A percentile compares a stretch with the other conserved stretches of the same genome.
phyloP scores from a whole-genome alignment of 2,113 vertebrate genomes.

The Saccopteryx leptura region DNA sequence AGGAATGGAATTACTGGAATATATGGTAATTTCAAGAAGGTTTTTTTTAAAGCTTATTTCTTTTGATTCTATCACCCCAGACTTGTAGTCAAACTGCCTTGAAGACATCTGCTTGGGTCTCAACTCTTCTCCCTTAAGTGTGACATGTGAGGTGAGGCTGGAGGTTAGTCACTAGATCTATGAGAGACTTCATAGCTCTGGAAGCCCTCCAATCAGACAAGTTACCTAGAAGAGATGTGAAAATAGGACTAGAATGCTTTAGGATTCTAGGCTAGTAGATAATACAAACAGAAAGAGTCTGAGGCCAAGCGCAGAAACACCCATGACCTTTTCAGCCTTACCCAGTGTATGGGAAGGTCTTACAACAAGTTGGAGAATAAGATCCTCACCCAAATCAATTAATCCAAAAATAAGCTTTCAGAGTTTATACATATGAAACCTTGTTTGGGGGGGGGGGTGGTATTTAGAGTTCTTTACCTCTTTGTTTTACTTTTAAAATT shows the following conservation, averaged over 20 bases:
- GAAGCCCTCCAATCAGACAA: constrained; percentile 15
- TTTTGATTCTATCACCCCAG: constrained; percentile 38
- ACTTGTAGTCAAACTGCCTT: background rate
- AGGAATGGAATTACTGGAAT: constrained; percentile 16
- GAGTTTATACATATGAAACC: constrained; percentile 22
- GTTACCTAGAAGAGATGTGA: background rate
- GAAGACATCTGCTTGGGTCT: background rate
- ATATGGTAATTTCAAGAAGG: background rate
- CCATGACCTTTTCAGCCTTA: background rate
- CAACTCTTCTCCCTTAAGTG: constrained; percentile 2
- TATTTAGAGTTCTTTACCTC: background rate
- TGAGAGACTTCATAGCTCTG: background rate
- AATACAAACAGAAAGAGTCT: background rate
- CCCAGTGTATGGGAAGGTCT: background rate
- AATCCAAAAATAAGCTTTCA: constrained; percentile 48
- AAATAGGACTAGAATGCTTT: background rate
- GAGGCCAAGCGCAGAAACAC: constrained; percentile 15
- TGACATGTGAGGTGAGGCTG: background rate
- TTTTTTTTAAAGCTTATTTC: constrained; percentile 35
- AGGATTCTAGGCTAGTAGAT: background rate
- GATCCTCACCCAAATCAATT: constrained; percentile 25
- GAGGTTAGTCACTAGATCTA: background rate
- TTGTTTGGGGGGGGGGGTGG: background rate
- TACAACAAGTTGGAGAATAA: constrained; percentile 24
- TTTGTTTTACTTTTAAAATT: background rate